These are phyloP conservation scores for Pygmarrhopalites habei DNA, from an alignment of 1,140 invertebrate genomes.

Conservation along the genomic window DNA sequence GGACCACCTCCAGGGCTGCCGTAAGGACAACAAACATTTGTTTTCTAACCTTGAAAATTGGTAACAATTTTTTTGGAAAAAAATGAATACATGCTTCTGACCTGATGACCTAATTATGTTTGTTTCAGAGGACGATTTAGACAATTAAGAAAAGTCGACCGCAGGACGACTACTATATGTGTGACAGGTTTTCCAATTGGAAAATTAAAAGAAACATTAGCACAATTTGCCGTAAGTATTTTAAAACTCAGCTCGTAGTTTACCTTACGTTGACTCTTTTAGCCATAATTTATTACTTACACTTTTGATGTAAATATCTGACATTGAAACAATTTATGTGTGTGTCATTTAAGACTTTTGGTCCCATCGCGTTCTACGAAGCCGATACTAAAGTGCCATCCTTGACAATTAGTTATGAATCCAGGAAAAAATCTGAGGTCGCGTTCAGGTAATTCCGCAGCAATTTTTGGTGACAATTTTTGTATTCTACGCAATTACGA, in stretches of 20 bases:
- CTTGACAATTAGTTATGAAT: slow-evolving; percentile 62
- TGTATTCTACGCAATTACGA: too few species aligned
- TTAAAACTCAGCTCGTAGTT: too few species aligned
- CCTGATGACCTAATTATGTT: background rate
- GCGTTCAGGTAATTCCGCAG: too few species aligned
- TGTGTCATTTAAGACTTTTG: slow-evolving; percentile 45
- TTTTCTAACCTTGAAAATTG: background rate
- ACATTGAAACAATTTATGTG: background rate
- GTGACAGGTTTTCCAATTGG: slow-evolving; percentile 68
- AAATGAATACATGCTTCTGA: slow-evolving; percentile 1
- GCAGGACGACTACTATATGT: slow-evolving; percentile 67
- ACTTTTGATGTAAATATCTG: background rate
- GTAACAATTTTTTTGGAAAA: background rate
- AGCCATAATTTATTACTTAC: background rate
- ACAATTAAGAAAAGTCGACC: slow-evolving; percentile 58
- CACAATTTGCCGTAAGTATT: slow-evolving; percentile 61
- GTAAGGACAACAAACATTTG: background rate
- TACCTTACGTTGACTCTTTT: slow-evolving; percentile 11
- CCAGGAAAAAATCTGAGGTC: slow-evolving; percentile 64
- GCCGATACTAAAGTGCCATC: slow-evolving; percentile 58
- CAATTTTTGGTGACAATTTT: too few species aligned
- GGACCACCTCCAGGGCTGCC: background rate
- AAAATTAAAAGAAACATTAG: slow-evolving; percentile 59
- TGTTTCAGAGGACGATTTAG: slow-evolving; percentile 44
- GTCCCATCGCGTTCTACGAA: slow-evolving; percentile 61